Conservation (phyloP, 2,888 invertebrate genomes). For the Noctuana brunneofusca region DNA sequence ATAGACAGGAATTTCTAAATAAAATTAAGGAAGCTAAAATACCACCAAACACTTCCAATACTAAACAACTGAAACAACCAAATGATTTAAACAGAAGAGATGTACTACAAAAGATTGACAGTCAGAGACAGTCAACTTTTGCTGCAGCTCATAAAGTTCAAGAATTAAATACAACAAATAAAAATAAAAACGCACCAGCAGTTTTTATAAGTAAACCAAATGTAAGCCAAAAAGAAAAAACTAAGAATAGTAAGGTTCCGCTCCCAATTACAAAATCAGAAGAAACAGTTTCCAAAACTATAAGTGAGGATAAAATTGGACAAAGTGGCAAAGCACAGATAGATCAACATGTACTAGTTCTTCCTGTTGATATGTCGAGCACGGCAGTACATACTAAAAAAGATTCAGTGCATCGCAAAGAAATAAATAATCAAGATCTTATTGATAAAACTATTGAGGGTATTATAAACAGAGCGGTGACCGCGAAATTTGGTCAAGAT, state of each 20-base stretch:
- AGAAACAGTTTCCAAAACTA: constrained; percentile 14
- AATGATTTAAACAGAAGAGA: constrained; percentile 76
- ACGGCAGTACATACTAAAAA: constrained; percentile 41
- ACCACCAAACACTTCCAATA: constrained; percentile 55
- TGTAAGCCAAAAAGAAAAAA: constrained; percentile 32
- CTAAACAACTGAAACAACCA: constrained; percentile 73
- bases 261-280: constrained; percentile 30
- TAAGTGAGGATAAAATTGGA: background rate
- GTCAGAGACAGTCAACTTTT: constrained; percentile 61
- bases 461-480: constrained; percentile 61
- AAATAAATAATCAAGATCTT: constrained; percentile 66
- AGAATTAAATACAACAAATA: constrained; percentile 50
- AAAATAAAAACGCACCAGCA: constrained; percentile 57
- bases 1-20: constrained; percentile 72
- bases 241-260: constrained; percentile 30
- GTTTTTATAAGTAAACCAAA: constrained; percentile 54
- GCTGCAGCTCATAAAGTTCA: constrained; percentile 57
- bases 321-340: constrained; percentile 3
- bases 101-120: constrained; percentile 72
- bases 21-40: constrained; percentile 71
- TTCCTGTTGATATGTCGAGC: constrained; percentile 10
- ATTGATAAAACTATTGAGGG: constrained; percentile 76
- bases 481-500: constrained; percentile 52
- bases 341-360: constrained; percentile 31
- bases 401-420: constrained; percentile 52